Evolutionary conservation across 2,113 vertebrate genomes (phyloP), one percentile per base, ranked within the genome.

Genomic region (Zosterops hypoxanthus): DNA sequence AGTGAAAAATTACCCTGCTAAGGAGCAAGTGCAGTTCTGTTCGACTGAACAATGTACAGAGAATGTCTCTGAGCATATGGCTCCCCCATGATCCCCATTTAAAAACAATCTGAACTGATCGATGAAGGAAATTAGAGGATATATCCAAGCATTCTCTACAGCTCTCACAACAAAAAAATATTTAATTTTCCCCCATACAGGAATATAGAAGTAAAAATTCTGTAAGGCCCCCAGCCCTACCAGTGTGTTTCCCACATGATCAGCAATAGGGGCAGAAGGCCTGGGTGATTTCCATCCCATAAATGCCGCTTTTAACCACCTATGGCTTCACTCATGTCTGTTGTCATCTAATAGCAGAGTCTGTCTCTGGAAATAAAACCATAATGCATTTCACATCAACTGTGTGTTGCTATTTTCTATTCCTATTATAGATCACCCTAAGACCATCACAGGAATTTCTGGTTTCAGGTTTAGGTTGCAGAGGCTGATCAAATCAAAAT

Each of bases 61-160:
- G 87, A 65, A 60, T 52, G 85, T 91, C 83, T 95, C 81, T 72
- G 73, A 94, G 86, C 96, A 96, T 95, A 94, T 79, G 95, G 92
- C 65, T 87, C 73, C 76, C 53, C 89, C 60, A 12, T 44, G 80
- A 89, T 91, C 77, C 41, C 65, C 94, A 91, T 95, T 91, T 95
- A 82, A 97, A 95, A 97, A n/a, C 92, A 64, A 82, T 95, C 77
- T 34, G 12, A 94, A 6, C 77, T 94, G 91, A 96, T 22, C 3
- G 57, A 97, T 96, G 91, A 41, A 47, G 70, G 61, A 46, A 92
- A 95, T 95, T 91, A 94, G 84, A 82, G 77, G 31, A 44, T 29
- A 72, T 33, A 64, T 73, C 41, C 56, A 34, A 92, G 65, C 49
- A 61, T 70, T 82, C 66, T 52, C 88, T 68, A 52, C 80, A 92